These are phyloP conservation scores for Gymnothorax reevesii DNA, from an alignment of 2,797 vertebrate genomes.

Conservation along the genomic window DNA sequence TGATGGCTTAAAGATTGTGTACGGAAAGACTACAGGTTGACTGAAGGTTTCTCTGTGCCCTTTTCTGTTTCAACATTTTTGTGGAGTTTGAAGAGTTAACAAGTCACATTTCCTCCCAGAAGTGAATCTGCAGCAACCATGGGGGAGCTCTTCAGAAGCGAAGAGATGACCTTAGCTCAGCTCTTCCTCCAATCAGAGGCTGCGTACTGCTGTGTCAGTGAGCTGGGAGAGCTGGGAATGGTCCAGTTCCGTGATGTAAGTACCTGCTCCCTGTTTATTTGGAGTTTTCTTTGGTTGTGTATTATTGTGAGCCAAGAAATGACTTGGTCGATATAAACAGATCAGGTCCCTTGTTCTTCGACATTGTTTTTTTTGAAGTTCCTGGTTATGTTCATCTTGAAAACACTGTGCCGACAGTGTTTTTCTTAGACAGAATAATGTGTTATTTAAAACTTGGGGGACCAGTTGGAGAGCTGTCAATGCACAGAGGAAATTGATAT, in stretches of 20 bases:
- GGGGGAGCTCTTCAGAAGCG: conserved; percentile 93
- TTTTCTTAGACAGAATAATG: not conserved
- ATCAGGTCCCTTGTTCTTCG: not conserved
- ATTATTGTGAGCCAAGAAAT: not conserved
- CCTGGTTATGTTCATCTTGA: not conserved
- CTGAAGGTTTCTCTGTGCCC: not conserved
- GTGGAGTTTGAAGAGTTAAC: not conserved
- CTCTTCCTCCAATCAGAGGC: conserved; percentile 94
- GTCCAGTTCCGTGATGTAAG: conserved; percentile 97
- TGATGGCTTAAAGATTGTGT: not conserved
- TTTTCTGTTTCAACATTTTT: not conserved
- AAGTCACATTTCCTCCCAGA: not conserved
- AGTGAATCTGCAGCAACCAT: conserved; percentile 65
- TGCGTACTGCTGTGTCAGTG: conserved; percentile 96
- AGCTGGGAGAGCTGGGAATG: conserved; percentile 95
- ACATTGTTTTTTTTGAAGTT: not conserved
- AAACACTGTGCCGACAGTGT: not conserved
- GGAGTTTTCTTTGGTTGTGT: not conserved
- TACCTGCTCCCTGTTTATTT: conserved; percentile 39
- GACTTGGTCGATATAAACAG: not conserved
- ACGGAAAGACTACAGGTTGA: no score
- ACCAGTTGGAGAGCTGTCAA: no score
- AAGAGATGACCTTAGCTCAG: conserved; percentile 96
- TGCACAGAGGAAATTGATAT: not conserved
- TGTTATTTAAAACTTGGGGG: not conserved